Evolutionary conservation across 2,797 vertebrate genomes (phyloP).

Genomic region (Pseudocheirus occidentalis): DNA sequence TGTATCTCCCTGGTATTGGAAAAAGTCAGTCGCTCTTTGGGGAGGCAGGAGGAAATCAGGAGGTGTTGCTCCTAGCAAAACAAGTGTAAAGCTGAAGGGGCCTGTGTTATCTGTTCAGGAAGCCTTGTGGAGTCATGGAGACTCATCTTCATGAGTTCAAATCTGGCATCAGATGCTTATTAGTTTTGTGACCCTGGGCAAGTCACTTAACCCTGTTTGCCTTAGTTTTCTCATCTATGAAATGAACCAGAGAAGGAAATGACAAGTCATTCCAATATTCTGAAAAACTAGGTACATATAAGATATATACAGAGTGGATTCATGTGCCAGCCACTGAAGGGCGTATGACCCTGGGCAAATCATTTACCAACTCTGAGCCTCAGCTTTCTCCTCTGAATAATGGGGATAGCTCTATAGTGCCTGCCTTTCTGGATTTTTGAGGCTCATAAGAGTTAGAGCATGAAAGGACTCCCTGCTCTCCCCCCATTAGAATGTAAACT

Average conservation of each 20-base stretch:
- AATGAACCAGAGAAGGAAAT: neutral
- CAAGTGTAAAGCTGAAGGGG: constrained; percentile 46
- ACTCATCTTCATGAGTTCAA: neutral
- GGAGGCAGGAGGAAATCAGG: constrained; percentile 40
- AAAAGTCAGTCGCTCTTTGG: constrained; percentile 35
- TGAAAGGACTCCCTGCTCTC: neutral
- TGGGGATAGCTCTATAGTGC: neutral
- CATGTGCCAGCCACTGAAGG: neutral
- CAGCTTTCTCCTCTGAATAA: neutral
- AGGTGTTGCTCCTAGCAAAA: constrained; percentile 20
- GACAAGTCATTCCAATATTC: neutral
- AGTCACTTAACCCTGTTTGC: neutral
- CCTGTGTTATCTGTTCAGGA: constrained; percentile 5
- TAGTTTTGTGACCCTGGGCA: neutral
- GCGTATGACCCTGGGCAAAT: neutral
- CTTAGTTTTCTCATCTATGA: neutral
- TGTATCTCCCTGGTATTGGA: constrained; percentile 17
- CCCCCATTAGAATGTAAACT: neutral
- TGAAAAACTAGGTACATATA: neutral
- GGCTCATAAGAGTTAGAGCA: neutral
- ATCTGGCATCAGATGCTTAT: neutral
- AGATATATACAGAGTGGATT: neutral
- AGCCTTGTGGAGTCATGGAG: neutral
- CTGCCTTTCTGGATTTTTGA: neutral
- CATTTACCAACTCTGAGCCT: neutral